Percentiles rank a stretch among this genome's conserved stretches.
phyloP scores from a whole-genome alignment of 1,140 invertebrate genomes.

The Drosophila nigromelanica region DNA sequence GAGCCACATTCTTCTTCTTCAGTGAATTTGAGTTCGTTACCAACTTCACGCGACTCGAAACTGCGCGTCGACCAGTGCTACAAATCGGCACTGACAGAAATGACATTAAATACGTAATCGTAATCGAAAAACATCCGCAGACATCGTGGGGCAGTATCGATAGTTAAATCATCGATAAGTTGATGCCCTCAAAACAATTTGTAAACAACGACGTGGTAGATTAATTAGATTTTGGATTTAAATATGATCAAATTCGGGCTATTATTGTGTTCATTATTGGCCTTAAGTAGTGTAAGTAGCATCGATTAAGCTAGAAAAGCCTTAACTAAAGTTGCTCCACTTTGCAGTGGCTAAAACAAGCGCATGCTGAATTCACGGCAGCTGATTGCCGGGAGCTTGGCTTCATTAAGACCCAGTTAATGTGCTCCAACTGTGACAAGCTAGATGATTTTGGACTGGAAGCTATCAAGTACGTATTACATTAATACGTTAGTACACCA shows the following conservation, averaged over 20 bases:
- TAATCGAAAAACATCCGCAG: conserved; percentile 1
- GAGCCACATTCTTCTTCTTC: conserved; percentile 51
- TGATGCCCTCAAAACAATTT: conserved; percentile 12
- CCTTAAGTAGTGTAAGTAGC: conserved; percentile 24
- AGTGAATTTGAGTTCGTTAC: conserved; percentile 12
- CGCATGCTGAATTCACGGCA: conserved; percentile 55
- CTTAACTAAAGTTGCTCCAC: background rate
- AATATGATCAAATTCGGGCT: conserved; percentile 44
- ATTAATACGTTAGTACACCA: background rate
- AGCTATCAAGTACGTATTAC: conserved; percentile 85
- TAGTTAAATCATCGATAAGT: conserved; percentile 12
- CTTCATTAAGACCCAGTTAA: conserved; percentile 92
- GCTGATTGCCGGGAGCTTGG: conserved; percentile 92
- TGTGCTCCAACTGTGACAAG: conserved; percentile 95
- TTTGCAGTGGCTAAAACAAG: conserved; percentile 38
- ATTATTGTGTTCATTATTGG: conserved; percentile 39
- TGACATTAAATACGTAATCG: background rate
- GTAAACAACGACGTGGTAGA: conserved; percentile 74
- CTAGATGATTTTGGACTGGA: conserved; percentile 91
- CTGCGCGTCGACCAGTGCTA: background rate
- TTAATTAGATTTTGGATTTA: conserved; percentile 42
- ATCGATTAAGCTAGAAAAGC: accelerated
- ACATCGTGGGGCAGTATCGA: conserved; percentile 8
- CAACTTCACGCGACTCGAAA: conserved; percentile 15
- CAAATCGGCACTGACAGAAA: background rate